A percentile compares a stretch with the other conserved stretches of the same genome.
phyloP scores from a whole-genome alignment of 2,888 invertebrate genomes.

The Crepidodera aurea region DNA sequence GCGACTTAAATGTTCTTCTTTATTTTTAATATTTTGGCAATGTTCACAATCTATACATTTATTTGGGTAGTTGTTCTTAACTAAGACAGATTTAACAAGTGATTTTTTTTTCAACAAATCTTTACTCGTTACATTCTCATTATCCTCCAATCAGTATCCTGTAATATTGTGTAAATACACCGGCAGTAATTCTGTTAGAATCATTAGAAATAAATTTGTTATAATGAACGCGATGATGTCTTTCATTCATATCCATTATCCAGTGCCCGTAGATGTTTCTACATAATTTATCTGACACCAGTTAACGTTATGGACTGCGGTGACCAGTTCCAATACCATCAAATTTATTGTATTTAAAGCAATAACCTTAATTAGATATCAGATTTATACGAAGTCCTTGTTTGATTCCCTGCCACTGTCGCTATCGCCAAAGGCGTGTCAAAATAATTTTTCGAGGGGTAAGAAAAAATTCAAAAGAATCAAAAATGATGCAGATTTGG shows the following conservation, averaged over 20 bases:
- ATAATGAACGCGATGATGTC: slow-evolving; percentile 17
- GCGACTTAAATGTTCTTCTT: no score
- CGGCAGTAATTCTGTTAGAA: slow-evolving; percentile 17
- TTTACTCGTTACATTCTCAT: slow-evolving; percentile 2
- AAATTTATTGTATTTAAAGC: slow-evolving; percentile 43
- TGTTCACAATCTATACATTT: no score
- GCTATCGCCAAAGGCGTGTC: slow-evolving; percentile 3
- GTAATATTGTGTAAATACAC: slow-evolving; percentile 9
- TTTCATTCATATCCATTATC: slow-evolving; percentile 16
- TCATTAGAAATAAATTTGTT: slow-evolving; percentile 19
- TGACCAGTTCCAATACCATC: slow-evolving; percentile 38
- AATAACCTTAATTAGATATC: slow-evolving; percentile 45
- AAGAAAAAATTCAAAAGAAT: no score
- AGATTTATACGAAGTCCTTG: slow-evolving; percentile 25
- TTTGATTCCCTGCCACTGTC: slow-evolving; percentile 11
- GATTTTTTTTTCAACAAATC: not conserved
- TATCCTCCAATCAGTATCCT: not conserved
- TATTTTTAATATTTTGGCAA: no score
- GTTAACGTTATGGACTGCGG: slow-evolving; percentile 26
- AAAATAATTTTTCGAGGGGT: not conserved
- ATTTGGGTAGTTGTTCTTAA: no score
- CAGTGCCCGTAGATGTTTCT: slow-evolving; percentile 23
- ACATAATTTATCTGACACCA: slow-evolving; percentile 27
- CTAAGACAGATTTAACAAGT: not conserved
- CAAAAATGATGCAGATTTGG: no score